phyloP scores from a whole-genome alignment of 2,888 invertebrate genomes.

The Cybosia mesomella region DNA sequence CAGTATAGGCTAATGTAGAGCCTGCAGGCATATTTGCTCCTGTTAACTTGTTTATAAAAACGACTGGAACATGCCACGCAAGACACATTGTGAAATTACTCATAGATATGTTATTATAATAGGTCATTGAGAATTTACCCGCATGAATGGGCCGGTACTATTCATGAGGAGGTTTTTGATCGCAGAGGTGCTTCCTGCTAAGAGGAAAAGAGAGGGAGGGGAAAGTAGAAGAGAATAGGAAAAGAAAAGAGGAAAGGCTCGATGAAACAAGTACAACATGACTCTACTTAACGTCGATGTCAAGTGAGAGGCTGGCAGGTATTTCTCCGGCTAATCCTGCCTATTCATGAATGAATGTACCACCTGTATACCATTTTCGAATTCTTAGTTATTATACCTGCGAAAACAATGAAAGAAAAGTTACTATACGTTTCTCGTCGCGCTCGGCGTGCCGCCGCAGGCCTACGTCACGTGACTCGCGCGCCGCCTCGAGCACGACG shows the following conservation, averaged over 20 bases:
- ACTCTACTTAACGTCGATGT: neutral
- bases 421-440: constrained; percentile 27
- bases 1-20: neutral
- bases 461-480: constrained; percentile 64
- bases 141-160: neutral
- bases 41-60: constrained; percentile 3
- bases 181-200: neutral
- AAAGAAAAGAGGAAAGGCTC: neutral
- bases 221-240: neutral
- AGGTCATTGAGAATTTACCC: neutral
- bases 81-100: constrained; percentile 1
- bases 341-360: too few species aligned
- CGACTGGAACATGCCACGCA: neutral
- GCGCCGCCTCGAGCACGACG: constrained; percentile 80
- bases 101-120: constrained; percentile 3
- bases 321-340: too few species aligned
- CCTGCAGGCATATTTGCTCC: neutral
- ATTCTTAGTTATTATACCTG: neutral
- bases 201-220: neutral
- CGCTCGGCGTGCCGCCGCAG: constrained; percentile 10
- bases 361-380: neutral
- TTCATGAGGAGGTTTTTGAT: neutral
- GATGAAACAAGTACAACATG: neutral
- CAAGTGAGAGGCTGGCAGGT: neutral
- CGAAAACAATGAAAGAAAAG: constrained; percentile 17